Evolutionary conservation across 2,888 invertebrate species (phyloP), one percentile per base, ranked within the genome.

Genomic region (Mycogona germanica): DNA sequence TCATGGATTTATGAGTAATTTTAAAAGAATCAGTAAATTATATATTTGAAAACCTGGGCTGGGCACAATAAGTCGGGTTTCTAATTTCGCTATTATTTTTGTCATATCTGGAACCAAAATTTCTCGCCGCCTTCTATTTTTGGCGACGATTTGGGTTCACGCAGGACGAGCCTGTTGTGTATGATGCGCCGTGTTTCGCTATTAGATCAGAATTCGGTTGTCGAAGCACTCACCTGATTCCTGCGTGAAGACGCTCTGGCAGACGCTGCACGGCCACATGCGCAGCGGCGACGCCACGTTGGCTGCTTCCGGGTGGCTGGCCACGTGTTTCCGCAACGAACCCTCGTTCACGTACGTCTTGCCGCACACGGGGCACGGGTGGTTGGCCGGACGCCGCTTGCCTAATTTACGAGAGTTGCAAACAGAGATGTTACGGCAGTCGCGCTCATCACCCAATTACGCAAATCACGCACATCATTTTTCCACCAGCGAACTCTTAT

Each of bases 231-330:
- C 76, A 92, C 91, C 91, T 73, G 87, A 84, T 76, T 92, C 92
- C 70, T 91, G 88, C 47, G 91, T 89, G 72, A 92, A 92, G 61
- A 92, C 91, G 55, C 91, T 89, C 73, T 91, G 89, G 70, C 92
- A 92, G 60, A 91, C 89, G 60, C 88, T 88, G 73, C 92, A 92
- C 54, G 91, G 91, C 91, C 91, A 92, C 89, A 91, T 92, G 69
- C 91, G 78, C 61, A 92, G 77, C 21, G 67, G 65, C 63, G 87
- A 84, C 35, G 64, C 60, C 61, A 87, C 77, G 70, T 87, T 87
- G 62, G 82, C 79, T 51, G 88, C 87, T 75, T 91, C 91, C 47
- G 91, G 91, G 72, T 92, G 92, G 67, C 89, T 88, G 62, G 91
- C 88, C 65, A 92, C 78, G 72, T 92, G 92, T 73, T 92, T 91